Conservation (phyloP, 2,797 vertebrate genomes). For the Loriculus beryllinus region DNA sequence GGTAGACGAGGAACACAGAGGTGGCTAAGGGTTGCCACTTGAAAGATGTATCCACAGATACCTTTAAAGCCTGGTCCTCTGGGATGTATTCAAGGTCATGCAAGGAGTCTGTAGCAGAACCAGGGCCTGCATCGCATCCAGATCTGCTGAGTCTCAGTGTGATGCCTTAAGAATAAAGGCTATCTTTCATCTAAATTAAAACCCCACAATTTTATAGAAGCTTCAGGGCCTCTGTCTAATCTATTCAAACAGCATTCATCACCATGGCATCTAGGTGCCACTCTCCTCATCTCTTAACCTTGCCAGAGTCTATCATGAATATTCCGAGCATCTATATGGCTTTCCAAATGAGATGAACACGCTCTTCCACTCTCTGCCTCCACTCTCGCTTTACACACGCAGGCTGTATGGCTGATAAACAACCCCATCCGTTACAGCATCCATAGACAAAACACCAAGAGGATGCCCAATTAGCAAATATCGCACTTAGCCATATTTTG, state of each 20-base stretch:
- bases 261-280: constrained; percentile 51
- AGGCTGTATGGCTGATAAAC: background rate
- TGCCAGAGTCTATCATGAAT: constrained; percentile 57
- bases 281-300: constrained; percentile 47
- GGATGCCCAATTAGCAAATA: constrained; percentile 37
- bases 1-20: background rate
- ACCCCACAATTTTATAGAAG: background rate
- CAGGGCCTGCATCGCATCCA: constrained; percentile 2
- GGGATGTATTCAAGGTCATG: background rate
- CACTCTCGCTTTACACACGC: background rate
- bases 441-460: background rate
- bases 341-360: constrained; percentile 1
- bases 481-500: constrained; percentile 6
- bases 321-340: background rate
- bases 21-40: background rate
- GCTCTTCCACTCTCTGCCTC: background rate
- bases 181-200: constrained; percentile 63
- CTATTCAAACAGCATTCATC: constrained; percentile 43
- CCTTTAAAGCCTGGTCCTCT: background rate
- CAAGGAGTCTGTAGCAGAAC: background rate
- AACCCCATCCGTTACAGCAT: background rate
- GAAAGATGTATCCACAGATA: background rate
- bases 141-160: background rate
- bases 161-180: constrained; percentile 22
- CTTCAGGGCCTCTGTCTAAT: constrained; percentile 53